Base-by-base conservation (phyloP, 2,113 vertebrate species). In the Sciurus niger region DNA sequence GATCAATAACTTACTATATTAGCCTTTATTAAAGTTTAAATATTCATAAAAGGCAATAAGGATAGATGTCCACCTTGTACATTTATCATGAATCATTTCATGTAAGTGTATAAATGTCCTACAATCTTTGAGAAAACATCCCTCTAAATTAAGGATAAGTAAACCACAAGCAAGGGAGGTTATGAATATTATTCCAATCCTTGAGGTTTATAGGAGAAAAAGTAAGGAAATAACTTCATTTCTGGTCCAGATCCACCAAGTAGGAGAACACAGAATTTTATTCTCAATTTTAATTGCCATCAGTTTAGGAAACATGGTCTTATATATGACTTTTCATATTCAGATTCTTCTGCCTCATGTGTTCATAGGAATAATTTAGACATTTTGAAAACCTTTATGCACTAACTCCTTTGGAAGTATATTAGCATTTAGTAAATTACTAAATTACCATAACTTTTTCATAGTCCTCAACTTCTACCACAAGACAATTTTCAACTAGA, bases 131-230 rank as follows among this genome's bases (percentile, higher is more conserved):
- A 37, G 73, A 18, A 84, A 72, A 25, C 25, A 67, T 25, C 37
- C 68, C 63, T 95, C 53, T 76, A 89, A 90, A 73, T 20, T 60
- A 78, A 90, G 17, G 92, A 25, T 60, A 84, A 53, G 28, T 30
- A 68, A 73, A 73, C 28, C 30, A 22, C 4, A n/a, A 74, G 20
- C 20, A 46, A 67, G 25, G 3, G 28, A 43, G 65, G 43, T 37
- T 84, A 7, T 28, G 55, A 88, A 7, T 22, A 40, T 79, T 24
- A 76, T 25, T 91, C 13, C 24, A 53, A 87, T 74, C 32, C 34
- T 43, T 88, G 70, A 84, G 14, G 40, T 53, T 83, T 58, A 48
- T 20, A n/a, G 63, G 9, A 77, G 37, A 48, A 84, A 76, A 63
- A n/a, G 48, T 72, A 58, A 78, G 24, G n/a, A 92, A 94, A 24